phyloP scores from a whole-genome alignment of 2,113 vertebrate species.

The Alethe diademata region DNA sequence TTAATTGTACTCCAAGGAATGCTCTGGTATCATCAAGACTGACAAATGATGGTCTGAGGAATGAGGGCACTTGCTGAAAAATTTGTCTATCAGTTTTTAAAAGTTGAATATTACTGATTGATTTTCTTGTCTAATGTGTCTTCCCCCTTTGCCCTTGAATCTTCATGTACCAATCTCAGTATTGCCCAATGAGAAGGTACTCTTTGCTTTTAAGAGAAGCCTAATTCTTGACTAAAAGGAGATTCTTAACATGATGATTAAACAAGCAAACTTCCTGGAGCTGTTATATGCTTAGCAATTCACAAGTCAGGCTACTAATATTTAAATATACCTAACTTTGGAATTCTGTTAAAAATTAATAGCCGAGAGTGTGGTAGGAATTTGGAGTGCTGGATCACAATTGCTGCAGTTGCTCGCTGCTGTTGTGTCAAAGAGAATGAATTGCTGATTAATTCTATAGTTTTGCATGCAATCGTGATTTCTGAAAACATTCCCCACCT shows the following conservation, averaged over 20 bases:
- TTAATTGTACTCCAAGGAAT: slow-evolving; percentile 66
- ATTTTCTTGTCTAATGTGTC: neutral
- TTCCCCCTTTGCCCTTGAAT: neutral
- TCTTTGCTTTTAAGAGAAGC: neutral
- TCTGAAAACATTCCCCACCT: slow-evolving; percentile 60
- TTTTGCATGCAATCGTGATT: slow-evolving; percentile 67
- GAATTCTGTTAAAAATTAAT: slow-evolving; percentile 6
- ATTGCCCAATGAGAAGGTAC: neutral
- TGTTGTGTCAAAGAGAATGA: slow-evolving; percentile 52
- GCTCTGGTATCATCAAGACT: slow-evolving; percentile 31
- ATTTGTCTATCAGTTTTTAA: slow-evolving; percentile 38
- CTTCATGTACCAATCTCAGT: neutral
- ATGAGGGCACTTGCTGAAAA: slow-evolving; percentile 43
- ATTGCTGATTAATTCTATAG: slow-evolving; percentile 67
- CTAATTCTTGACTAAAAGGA: neutral
- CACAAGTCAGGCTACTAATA: neutral
- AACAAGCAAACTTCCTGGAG: neutral
- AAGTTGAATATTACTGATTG: slow-evolving; percentile 21
- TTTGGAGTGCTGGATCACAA: neutral
- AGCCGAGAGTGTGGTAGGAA: neutral
- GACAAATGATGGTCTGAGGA: slow-evolving; percentile 47
- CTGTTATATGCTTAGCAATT: neutral
- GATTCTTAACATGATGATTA: neutral
- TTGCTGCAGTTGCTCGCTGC: neutral
- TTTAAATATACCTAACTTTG: neutral